Conservation (phyloP, 2,113 vertebrate genomes). For the Brachyhypopomus gauderio region DNA sequence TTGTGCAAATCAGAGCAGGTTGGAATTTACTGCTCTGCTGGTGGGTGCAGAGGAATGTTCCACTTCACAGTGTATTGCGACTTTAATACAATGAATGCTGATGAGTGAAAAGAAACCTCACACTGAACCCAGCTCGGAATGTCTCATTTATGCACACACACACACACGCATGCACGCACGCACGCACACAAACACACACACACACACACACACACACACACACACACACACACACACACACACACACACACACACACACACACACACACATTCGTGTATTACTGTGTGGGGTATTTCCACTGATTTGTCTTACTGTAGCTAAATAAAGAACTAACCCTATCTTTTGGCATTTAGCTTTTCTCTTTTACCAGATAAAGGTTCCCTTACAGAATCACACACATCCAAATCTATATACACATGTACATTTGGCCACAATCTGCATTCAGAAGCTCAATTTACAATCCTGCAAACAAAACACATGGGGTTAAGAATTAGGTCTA, state of each 20-base stretch:
- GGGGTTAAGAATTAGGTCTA: background rate
- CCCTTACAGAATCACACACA: background rate
- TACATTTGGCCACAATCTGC: background rate
- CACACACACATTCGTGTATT: no score
- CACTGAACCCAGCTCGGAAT: slow-evolving; percentile 65
- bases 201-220: slow-evolving; percentile 34
- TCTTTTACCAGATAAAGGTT: no score
- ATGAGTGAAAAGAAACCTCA: slow-evolving; percentile 66
- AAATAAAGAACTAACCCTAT: no score
- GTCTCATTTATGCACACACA: slow-evolving; percentile 61
- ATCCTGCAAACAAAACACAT: slow-evolving; percentile 3
- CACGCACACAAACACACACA: slow-evolving; percentile 31
- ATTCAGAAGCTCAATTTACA: background rate
- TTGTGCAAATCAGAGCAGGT: background rate
- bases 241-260: slow-evolving; percentile 33
- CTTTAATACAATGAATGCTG: slow-evolving; percentile 61
- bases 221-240: slow-evolving; percentile 32
- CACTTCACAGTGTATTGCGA: slow-evolving; percentile 52
- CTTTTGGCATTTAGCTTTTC: no score
- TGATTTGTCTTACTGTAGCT: no score
- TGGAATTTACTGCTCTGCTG: slow-evolving; percentile 55
- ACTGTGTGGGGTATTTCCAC: no score
- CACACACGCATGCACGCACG: no score
- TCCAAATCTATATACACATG: background rate
- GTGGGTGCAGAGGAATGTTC: slow-evolving; percentile 55